phyloP scores from a whole-genome alignment of 1,140 invertebrate species.

The Phortica variegata region DNA sequence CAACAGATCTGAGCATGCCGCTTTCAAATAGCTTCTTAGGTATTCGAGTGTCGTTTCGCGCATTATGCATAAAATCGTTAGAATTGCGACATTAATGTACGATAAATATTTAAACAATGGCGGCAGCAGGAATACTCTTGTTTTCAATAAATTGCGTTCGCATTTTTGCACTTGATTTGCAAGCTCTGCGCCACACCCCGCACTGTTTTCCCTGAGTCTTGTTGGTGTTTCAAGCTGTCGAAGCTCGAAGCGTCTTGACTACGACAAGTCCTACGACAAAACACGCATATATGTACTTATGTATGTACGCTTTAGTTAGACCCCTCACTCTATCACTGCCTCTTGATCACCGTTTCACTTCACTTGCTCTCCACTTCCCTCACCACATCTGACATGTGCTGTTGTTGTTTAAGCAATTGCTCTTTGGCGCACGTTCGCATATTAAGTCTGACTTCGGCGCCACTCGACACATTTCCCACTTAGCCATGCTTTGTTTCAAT shows the following conservation, averaged over 20 bases:
- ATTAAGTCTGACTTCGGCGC: conserved; percentile 37
- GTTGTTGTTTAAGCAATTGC: conserved; percentile 12
- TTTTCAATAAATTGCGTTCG: conserved; percentile 24
- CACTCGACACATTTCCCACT: conserved; percentile 21
- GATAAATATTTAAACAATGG: conserved; percentile 4
- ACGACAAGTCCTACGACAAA: no score
- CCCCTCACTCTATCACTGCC: no score
- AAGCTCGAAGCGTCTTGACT: no score
- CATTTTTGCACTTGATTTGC: conserved; percentile 22
- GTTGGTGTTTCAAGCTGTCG: no score
- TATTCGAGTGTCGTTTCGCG: no score
- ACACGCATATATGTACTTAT: no score
- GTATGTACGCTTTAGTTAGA: no score
- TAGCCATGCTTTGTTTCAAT: not conserved
- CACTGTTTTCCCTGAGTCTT: no score
- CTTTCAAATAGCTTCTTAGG: no score
- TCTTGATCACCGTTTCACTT: no score
- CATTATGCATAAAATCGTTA: not conserved
- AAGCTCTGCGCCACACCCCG: no score
- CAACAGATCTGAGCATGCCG: no score
- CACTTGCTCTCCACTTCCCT: not conserved
- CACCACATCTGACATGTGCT: conserved; percentile 14
- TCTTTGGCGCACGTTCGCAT: conserved; percentile 41
- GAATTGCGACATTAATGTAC: conserved; percentile 1
- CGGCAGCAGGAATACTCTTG: not conserved